Evolutionary conservation across 2,888 invertebrate genomes (phyloP), one percentile per base, ranked within the genome.

Genomic region (Cephus nigrinus): DNA sequence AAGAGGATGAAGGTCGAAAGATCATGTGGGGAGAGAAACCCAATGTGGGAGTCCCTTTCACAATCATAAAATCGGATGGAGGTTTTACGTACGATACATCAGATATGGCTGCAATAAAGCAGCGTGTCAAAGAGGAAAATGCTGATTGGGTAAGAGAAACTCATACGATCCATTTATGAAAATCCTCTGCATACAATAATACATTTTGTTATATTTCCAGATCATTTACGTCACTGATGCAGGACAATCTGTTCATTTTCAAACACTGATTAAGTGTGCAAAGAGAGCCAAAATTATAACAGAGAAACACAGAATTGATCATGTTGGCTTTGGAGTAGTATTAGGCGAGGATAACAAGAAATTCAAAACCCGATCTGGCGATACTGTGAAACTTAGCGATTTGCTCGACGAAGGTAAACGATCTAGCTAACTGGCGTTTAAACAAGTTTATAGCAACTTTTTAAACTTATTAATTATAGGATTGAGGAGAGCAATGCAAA

Each of bases 321-420:
- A 98, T 92, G 97, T 99, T 23, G 96, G 96, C 1, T 99, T 99
- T 91, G 99, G 99, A 23, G 97, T 99, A 11, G 99, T 99, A 0
- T 93, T 99, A 3, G 99, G 99, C 23, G 99, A 99, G 92, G 99
- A 99, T 92, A 98, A 97, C 88, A 99, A 99, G 91, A 99, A 99
- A 92, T 99, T 99, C 90, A 99, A 99, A 92, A 99, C 99, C 1
- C 94, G 99, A 73, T 98, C 99, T 1, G 99, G 99, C 0, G 99
- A 99, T 82, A 98, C 98, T 0, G 96, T 99, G 0, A 95, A 96
- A 84, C 93, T 99, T 11, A 93, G 94, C 11, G 97, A 98, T 82
- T 93, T 99, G 72, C 92, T 99, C 11, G 97, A 99, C 86, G 99
- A 99, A 93, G 99, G 93, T 90, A 87, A 82, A 69, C 31, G 34